Base-by-base conservation (phyloP, 2,888 invertebrate species). In the Meiosimyza platycephala region DNA sequence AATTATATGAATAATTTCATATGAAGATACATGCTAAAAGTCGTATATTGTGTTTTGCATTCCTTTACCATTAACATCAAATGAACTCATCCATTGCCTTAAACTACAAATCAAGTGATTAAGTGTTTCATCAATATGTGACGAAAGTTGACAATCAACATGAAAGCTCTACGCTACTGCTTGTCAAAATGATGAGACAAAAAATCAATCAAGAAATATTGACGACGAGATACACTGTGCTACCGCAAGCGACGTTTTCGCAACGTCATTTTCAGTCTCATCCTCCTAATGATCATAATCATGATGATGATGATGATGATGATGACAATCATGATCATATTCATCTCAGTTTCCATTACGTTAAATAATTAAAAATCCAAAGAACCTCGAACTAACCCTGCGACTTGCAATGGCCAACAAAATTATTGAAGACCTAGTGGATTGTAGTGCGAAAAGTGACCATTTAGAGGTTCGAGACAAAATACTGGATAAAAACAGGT, bases 301-400 rank as follows among this genome's bases (percentile, higher is more conserved):
- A 40, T 40, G 40, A 40, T 40, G 40, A 40, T 40, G 40, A 40
- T 9, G 9, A 40, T 40, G 9, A 9, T 9, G 40, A 40, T 40
- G 40, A 40, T 40, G 40, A 40, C 40, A 40, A 40, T 40, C 40
- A 9, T 9, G 40, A 40, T 40, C 40, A 9, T 40, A 6, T 6
- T 40, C 40, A 40, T 9, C 40, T 40, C 40, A 50, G n/a, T 64
- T 57, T 54, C 57, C 55, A 57, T 70, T 63, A 63, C 51, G 70
- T 13, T 47, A 75, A 73, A 73, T 69, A 75, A 75, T 75, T 75
- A 75, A 75, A 75, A 75, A 73, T 69, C 75, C 71, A 70, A 73
- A 66, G 66, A 64, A 40, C 40, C 40, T 40, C 40, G 40, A 40
- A 28, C 28, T 40, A 40, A 40, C 40, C 40, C 40, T 40, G 1